Conservation (phyloP, 2,113 vertebrate genomes). For the Coracopsis vasa region DNA sequence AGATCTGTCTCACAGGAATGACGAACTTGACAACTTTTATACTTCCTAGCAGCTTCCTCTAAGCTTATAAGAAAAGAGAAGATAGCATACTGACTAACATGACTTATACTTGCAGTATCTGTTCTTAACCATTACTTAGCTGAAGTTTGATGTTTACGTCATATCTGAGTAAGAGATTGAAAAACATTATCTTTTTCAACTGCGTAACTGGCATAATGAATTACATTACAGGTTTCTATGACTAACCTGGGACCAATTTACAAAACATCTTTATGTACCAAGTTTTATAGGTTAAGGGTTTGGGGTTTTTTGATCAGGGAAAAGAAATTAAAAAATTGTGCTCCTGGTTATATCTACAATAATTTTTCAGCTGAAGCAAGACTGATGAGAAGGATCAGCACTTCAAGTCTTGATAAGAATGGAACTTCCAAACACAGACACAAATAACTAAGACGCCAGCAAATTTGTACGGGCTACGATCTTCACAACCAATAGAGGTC, state of each 20-base stretch:
- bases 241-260: not conserved
- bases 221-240: not conserved
- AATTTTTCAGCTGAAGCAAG: not conserved
- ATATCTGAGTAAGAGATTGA: not conserved
- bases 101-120: not conserved
- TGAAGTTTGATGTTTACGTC: not conserved
- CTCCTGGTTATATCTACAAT: not conserved
- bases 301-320: not conserved
- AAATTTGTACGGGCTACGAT: not conserved
- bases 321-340: not conserved
- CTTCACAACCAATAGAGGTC: not conserved
- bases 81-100: not conserved
- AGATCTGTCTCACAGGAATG: not conserved
- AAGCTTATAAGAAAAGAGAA: not conserved
- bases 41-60: not conserved
- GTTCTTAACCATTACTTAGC: not conserved
- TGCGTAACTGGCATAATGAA: not conserved
- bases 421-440: not conserved
- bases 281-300: not conserved
- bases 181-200: not conserved
- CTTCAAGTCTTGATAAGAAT: not conserved
- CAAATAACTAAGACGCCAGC: not conserved
- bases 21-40: not conserved
- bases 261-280: not conserved
- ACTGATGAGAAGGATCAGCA: not conserved